Conservation (phyloP, 2,888 invertebrate species). For the Diadromus collaris region DNA sequence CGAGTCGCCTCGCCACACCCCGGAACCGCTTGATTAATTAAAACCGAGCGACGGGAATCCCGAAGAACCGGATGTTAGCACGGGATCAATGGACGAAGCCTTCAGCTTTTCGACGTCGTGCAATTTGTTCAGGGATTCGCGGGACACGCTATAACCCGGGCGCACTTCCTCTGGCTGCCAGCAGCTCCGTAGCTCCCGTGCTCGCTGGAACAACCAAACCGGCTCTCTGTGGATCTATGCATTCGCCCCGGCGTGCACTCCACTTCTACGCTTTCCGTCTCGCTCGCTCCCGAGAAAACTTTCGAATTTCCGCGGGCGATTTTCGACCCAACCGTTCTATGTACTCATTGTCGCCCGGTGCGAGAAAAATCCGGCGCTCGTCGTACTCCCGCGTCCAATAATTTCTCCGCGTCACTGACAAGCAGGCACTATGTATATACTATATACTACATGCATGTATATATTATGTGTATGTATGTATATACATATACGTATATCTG, state of each 20-base stretch:
- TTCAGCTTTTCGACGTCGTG: constrained; percentile 63
- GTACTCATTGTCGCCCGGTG: constrained; percentile 8
- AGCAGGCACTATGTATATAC: constrained; percentile 2
- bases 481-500: not conserved
- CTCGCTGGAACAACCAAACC: not conserved
- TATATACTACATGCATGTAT: not conserved
- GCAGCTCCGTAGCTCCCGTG: not conserved
- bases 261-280: not conserved
- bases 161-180: constrained; percentile 22
- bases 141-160: constrained; percentile 4
- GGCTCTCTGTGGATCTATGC: constrained; percentile 1
- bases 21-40: constrained; percentile 71
- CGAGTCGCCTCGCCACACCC: constrained; percentile 2
- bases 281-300: constrained; percentile 20
- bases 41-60: constrained; percentile 68
- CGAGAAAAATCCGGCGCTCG: constrained; percentile 39
- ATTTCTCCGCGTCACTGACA: constrained; percentile 41
- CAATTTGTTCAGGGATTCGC: constrained; percentile 67
- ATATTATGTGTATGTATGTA: not conserved
- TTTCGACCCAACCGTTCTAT: constrained; percentile 51
- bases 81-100: constrained; percentile 62
- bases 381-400: constrained; percentile 25
- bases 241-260: not conserved
- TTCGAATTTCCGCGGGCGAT: constrained; percentile 67
- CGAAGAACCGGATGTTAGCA: constrained; percentile 69